These are phyloP conservation scores for Turritopsis rubra DNA, from an alignment of 30 jellyfish, hydroid and myxozoan genomes.

Conservation along the genomic window DNA sequence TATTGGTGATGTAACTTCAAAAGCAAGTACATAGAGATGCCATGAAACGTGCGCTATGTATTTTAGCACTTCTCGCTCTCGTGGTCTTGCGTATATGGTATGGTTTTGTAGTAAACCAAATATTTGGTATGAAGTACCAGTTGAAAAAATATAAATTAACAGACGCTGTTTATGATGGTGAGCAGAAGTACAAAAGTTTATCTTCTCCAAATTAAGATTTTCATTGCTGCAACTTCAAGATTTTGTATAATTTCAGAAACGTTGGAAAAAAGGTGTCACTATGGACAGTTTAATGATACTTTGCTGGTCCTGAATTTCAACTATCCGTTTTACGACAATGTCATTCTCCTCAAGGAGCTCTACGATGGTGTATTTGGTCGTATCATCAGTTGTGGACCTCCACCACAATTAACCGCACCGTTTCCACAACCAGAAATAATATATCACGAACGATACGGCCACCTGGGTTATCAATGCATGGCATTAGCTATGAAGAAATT, in stretches of 20 bases:
- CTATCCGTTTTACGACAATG: slow-evolving; percentile 71
- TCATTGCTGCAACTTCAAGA: neutral
- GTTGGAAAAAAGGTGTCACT: slow-evolving; percentile 32
- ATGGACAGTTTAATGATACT: slow-evolving; percentile 36
- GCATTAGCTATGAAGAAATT: slow-evolving; percentile 57
- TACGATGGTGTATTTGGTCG: slow-evolving; percentile 69
- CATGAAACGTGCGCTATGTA: neutral
- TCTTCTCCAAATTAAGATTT: neutral
- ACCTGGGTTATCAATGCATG: slow-evolving; percentile 76
- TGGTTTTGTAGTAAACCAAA: neutral
- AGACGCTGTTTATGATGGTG: neutral
- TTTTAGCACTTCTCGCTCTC: neutral
- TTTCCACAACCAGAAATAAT: slow-evolving; percentile 44
- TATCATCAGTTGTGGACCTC: slow-evolving; percentile 69
- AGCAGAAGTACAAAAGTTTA: neutral
- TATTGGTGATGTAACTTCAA: neutral
- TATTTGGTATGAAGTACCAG: neutral
- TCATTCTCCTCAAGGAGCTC: slow-evolving; percentile 39
- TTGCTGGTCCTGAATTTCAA: slow-evolving; percentile 70
- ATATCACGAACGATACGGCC: slow-evolving; percentile 47
- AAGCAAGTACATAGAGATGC: neutral
- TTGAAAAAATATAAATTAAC: neutral
- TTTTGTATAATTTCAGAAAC: slow-evolving; percentile 13
- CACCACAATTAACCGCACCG: slow-evolving; percentile 22
- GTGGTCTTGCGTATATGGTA: neutral